A percentile compares a stretch with the other conserved stretches of the same genome.
Evolutionary conservation across 2,113 vertebrate genomes (phyloP).

Genomic region (Trematomus loennbergii): DNA sequence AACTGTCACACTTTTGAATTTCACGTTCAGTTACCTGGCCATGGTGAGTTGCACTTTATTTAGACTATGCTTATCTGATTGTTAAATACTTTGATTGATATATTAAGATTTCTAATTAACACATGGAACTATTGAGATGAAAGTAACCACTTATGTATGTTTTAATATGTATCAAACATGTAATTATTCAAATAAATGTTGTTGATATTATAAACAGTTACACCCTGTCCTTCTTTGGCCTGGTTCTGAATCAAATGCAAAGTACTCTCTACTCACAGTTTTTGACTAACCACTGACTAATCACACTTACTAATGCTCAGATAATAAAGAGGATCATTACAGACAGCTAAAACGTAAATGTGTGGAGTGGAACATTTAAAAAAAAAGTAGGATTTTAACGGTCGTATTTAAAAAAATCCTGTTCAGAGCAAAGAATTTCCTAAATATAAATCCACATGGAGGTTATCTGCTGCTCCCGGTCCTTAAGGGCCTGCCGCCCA

Average conservation of each 20-base stretch:
- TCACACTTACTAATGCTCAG: background rate
- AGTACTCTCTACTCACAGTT: background rate
- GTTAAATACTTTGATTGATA: conserved; percentile 67
- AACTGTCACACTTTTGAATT: conserved; percentile 48
- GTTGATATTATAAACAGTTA: conserved; percentile 45
- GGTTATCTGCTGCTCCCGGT: conserved; percentile 20
- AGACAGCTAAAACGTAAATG: background rate
- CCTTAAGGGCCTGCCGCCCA: conserved; percentile 28
- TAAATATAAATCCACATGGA: conserved; percentile 45
- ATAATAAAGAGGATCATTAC: background rate
- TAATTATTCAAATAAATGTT: conserved; percentile 76
- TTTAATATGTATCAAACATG: conserved; percentile 67
- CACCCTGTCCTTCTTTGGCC: conserved; percentile 39
- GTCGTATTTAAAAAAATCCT: conserved; percentile 23
- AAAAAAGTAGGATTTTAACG: background rate
- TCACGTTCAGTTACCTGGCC: conserved; percentile 53
- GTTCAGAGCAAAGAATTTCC: conserved; percentile 11
- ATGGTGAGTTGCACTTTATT: conserved; percentile 75
- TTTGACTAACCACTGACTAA: background rate
- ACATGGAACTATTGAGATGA: conserved; percentile 58
- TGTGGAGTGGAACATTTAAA: background rate
- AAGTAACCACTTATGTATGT: conserved; percentile 61
- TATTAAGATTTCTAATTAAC: conserved; percentile 59
- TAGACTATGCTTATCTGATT: conserved; percentile 58
- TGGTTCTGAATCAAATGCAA: background rate